A percentile compares a stretch with the other conserved stretches of the same genome.
Conservation (phyloP, 2,113 vertebrate genomes). For the Psammodynastes pulverulentus region DNA sequence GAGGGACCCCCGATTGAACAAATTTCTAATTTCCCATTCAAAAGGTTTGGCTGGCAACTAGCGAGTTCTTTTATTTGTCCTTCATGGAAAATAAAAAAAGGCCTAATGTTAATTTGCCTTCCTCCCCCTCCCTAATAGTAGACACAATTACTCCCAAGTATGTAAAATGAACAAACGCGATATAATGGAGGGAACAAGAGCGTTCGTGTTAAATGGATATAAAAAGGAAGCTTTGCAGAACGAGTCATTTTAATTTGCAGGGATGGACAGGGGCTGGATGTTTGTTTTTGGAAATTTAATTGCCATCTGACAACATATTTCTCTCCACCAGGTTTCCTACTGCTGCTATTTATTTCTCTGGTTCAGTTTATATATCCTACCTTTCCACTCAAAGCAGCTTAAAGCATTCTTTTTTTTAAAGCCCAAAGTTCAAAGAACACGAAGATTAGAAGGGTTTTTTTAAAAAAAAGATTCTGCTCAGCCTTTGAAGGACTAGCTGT, state of each 20-base stretch:
- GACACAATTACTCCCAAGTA: slow-evolving; percentile 20
- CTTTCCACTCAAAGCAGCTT: neutral
- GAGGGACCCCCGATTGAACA: slow-evolving; percentile 8
- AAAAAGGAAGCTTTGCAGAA: neutral
- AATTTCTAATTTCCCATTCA: slow-evolving; percentile 19
- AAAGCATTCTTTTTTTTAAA: neutral
- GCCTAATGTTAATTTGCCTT: neutral
- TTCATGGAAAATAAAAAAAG: slow-evolving; percentile 2
- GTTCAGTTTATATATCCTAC: neutral
- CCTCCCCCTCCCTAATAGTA: neutral
- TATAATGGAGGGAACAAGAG: neutral
- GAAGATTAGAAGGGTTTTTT: neutral
- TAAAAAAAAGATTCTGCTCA: neutral
- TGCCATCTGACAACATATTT: neutral
- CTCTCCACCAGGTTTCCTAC: neutral
- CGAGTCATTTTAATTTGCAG: neutral
- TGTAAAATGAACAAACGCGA: neutral
- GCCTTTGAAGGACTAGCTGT: neutral
- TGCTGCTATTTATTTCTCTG: neutral
- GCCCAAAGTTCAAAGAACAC: neutral
- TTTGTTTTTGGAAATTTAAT: neutral
- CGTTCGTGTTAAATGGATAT: neutral
- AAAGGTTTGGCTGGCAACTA: slow-evolving; percentile 8
- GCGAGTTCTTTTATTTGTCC: slow-evolving; percentile 14
- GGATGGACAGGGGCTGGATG: neutral